Percentiles rank a stretch among this genome's conserved stretches.
phyloP scores from a whole-genome alignment of 2,888 invertebrate genomes.

The Leucania comma region DNA sequence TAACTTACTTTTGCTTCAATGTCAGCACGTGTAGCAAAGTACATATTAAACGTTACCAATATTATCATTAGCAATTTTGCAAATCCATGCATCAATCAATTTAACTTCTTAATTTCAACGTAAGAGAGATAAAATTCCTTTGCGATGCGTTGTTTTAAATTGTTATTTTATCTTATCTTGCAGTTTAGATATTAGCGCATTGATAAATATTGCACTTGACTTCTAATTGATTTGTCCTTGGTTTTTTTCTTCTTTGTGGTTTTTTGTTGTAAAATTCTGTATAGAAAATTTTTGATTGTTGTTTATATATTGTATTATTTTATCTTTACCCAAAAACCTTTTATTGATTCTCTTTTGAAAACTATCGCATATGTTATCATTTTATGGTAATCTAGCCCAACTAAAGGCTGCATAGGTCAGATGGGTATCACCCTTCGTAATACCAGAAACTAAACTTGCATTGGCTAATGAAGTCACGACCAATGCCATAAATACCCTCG shows the following conservation, averaged over 20 bases:
- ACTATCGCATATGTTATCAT: not conserved
- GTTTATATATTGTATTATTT: not conserved
- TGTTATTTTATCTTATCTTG: slow-evolving; percentile 63
- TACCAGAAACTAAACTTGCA: slow-evolving; percentile 22
- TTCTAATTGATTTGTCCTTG: slow-evolving; percentile 59
- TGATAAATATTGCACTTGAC: slow-evolving; percentile 70
- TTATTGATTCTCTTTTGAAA: not conserved
- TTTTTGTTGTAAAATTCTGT: not conserved
- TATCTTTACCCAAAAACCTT: not conserved
- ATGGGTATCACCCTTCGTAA: slow-evolving; percentile 31
- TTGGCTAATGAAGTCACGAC: slow-evolving; percentile 55
- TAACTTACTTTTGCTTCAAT: not conserved
- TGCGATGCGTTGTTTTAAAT: slow-evolving; percentile 41
- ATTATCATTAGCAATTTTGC: slow-evolving; percentile 21
- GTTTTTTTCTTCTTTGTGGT: slow-evolving; percentile 13
- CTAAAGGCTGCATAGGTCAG: slow-evolving; percentile 31
- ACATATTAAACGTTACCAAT: not conserved
- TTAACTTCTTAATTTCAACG: slow-evolving; percentile 5
- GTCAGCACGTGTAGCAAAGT: slow-evolving; percentile 7
- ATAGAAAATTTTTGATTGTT: not conserved
- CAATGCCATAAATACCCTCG: slow-evolving; percentile 22
- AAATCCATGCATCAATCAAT: slow-evolving; percentile 17
- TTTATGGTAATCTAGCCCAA: slow-evolving; percentile 21
- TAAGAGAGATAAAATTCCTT: slow-evolving; percentile 55
- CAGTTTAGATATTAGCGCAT: slow-evolving; percentile 52